These are phyloP conservation scores for Burhinus bistriatus DNA, from an alignment of 2,113 vertebrate genomes.

Conservation along the genomic window DNA sequence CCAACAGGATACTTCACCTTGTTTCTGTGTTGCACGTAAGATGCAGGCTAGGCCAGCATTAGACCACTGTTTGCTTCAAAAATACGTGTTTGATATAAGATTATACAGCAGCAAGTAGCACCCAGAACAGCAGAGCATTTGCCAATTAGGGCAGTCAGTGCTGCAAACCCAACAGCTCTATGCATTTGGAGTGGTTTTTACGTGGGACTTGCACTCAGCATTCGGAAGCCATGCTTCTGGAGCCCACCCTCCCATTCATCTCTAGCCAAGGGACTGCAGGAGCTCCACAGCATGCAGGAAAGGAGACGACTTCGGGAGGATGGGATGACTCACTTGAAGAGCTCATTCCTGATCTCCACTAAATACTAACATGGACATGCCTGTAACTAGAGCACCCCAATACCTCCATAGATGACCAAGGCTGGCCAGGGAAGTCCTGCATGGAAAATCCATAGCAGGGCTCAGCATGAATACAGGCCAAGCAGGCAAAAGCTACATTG, in stretches of 20 bases:
- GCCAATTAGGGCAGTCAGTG: background rate
- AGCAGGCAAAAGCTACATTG: background rate
- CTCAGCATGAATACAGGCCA: background rate
- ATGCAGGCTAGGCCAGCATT: background rate
- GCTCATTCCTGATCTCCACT: background rate
- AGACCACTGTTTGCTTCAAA: background rate
- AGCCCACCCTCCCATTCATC: background rate
- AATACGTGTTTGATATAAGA: fast-evolving
- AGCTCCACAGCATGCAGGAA: background rate
- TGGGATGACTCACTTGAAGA: background rate
- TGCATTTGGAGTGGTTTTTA: fast-evolving
- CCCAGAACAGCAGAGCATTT: too few relatives aligned
- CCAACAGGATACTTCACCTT: background rate
- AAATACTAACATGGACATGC: background rate
- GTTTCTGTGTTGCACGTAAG: fast-evolving
- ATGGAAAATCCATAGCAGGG: background rate
- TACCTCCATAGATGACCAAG: background rate
- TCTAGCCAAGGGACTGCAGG: background rate
- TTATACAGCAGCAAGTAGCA: background rate
- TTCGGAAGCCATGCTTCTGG: background rate
- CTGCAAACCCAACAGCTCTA: background rate
- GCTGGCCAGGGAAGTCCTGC: background rate
- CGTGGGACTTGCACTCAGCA: background rate
- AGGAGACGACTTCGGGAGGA: background rate
- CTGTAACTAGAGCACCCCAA: background rate